phyloP scores from a whole-genome alignment of 2,113 vertebrate genomes.

The Hypomesus transpacificus region DNA sequence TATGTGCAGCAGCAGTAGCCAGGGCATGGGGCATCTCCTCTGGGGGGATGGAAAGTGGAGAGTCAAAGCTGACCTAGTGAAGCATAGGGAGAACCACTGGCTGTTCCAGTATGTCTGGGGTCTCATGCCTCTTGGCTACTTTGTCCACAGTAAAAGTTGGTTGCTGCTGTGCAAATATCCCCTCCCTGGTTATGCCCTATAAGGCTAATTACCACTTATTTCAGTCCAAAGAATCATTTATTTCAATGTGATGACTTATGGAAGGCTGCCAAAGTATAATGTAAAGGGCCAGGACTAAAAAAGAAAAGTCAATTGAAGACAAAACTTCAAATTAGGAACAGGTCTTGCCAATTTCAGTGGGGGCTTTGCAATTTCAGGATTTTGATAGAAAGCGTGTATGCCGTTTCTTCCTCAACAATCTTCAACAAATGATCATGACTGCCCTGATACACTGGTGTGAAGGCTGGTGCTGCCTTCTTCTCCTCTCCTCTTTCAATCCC shows the following conservation, averaged over 20 bases:
- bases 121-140: not conserved
- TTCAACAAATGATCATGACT: conserved; percentile 63
- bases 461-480: conserved; percentile 54
- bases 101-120: not conserved
- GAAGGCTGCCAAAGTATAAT: not conserved
- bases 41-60: not conserved
- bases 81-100: conserved; percentile 26
- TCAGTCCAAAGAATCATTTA: not conserved
- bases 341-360: conserved; percentile 29
- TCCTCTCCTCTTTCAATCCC: conserved; percentile 58
- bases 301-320: conserved; percentile 7
- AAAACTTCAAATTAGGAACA: conserved; percentile 11
- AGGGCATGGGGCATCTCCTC: conserved; percentile 5
- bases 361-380: conserved; percentile 39
- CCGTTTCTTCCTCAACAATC: conserved; percentile 35
- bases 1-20: conserved; percentile 38
- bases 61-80: conserved; percentile 21
- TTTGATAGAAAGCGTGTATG: conserved; percentile 38
- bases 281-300: not conserved
- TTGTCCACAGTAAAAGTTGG: not conserved
- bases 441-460: conserved; percentile 54
- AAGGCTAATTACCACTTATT: not conserved
- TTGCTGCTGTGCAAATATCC: not conserved
- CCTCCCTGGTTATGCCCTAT: not conserved
- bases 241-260: not conserved